These are phyloP conservation scores for Melanotaenia parkinsoni DNA, from an alignment of 2,797 vertebrate species.

Conservation along the genomic window DNA sequence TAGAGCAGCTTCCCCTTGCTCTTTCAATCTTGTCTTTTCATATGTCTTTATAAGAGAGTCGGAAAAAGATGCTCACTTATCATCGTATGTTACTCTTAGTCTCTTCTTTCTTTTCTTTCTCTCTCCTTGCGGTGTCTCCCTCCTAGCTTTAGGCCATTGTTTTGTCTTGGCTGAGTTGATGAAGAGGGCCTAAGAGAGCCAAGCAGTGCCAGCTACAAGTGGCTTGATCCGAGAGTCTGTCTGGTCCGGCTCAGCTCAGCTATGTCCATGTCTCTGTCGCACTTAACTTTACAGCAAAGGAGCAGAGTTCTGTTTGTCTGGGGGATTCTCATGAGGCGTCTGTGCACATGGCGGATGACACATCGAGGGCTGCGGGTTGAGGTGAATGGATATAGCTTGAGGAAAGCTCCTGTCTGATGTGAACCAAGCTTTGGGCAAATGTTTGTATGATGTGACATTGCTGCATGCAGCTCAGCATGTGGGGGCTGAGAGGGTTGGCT, in stretches of 20 bases:
- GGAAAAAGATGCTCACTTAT: slow-evolving; percentile 42
- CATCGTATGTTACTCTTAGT: slow-evolving; percentile 24
- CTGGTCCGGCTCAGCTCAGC: slow-evolving; percentile 45
- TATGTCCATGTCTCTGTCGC: slow-evolving; percentile 40
- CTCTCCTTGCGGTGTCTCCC: slow-evolving; percentile 54
- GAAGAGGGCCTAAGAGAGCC: slow-evolving; percentile 52
- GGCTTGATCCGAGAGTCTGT: slow-evolving; percentile 56
- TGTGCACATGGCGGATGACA: slow-evolving; percentile 46
- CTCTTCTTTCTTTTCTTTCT: slow-evolving; percentile 10
- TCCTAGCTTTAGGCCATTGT: slow-evolving; percentile 63
- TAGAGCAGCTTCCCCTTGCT: slow-evolving; percentile 41
- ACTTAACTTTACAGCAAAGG: slow-evolving; percentile 9
- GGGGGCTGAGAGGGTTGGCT: slow-evolving; percentile 62
- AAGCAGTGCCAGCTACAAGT: slow-evolving; percentile 63
- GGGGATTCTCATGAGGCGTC: slow-evolving; percentile 50
- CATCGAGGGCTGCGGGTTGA: slow-evolving; percentile 40
- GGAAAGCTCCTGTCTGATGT: slow-evolving; percentile 59
- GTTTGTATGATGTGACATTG: slow-evolving; percentile 73
- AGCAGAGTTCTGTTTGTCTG: slow-evolving; percentile 32
- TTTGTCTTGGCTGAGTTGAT: slow-evolving; percentile 54
- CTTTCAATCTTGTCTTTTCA: slow-evolving; percentile 57
- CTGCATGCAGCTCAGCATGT: slow-evolving; percentile 58
- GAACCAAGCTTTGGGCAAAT: slow-evolving; percentile 58
- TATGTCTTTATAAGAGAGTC: slow-evolving; percentile 41
- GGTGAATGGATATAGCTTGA: slow-evolving; percentile 58